Evolutionary conservation across 2,113 vertebrate genomes (phyloP).

Genomic region (Poeciliopsis prolifica): DNA sequence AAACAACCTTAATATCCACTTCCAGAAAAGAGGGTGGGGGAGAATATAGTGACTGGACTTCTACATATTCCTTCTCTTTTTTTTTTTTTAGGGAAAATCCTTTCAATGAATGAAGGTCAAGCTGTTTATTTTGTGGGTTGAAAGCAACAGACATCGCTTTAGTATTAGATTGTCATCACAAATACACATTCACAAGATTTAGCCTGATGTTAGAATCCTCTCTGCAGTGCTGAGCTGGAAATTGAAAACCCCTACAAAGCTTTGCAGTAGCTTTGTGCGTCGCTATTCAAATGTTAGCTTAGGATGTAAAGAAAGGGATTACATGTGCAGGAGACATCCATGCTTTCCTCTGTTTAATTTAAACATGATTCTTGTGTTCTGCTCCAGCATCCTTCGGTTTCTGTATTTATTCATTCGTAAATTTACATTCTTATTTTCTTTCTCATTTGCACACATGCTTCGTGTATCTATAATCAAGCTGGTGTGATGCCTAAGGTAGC

Average conservation of each 20-base stretch:
- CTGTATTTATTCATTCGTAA: not conserved
- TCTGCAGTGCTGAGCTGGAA: conserved; percentile 2
- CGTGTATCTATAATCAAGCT: conserved; percentile 60
- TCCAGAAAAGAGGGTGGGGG: not conserved
- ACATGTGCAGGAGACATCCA: conserved; percentile 39
- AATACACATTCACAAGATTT: conserved; percentile 9
- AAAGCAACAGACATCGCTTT: conserved; percentile 7
- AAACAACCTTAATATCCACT: not conserved
- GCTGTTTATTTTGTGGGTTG: conserved; percentile 18
- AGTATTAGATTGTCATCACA: conserved; percentile 19
- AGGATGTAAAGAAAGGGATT: conserved; percentile 33
- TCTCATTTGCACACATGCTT: conserved; percentile 25
- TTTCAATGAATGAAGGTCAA: conserved; percentile 49
- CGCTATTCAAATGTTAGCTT: conserved; percentile 51
- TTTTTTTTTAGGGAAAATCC: conserved; percentile 18
- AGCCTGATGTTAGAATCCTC: not conserved
- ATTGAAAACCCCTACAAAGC: conserved; percentile 4
- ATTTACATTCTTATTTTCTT: not conserved
- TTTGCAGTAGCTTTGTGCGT: conserved; percentile 16
- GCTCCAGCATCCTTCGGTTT: not conserved
- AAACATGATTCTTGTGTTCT: conserved; percentile 11
- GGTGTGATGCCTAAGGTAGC: conserved; percentile 44
- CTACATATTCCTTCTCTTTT: not conserved
- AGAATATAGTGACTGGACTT: conserved; percentile 24
- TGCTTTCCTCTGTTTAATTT: conserved; percentile 33